Percentiles rank a stretch among this genome's conserved stretches.
Evolutionary conservation across 2,113 vertebrate genomes (phyloP).

Genomic region (Ranitomeya variabilis): DNA sequence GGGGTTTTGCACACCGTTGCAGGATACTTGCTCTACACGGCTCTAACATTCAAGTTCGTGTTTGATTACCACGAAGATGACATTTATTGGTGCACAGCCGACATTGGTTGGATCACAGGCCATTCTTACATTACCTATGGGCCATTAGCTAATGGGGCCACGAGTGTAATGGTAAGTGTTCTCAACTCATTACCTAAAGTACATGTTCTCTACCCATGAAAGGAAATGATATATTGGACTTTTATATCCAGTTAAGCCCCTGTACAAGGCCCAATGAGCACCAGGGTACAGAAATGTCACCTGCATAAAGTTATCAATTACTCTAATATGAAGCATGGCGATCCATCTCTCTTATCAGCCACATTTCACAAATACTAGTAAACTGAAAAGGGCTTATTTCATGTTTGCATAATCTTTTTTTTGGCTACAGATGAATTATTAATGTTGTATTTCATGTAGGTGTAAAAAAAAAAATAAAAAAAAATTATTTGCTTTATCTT

Average conservation of each 20-base stretch:
- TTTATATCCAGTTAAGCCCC: neutral
- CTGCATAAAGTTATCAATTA: no score
- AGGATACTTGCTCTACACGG: constrained; percentile 79
- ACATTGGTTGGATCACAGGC: constrained; percentile 83
- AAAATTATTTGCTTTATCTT: no score
- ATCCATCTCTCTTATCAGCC: neutral
- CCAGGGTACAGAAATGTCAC: no score
- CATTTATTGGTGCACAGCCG: constrained; percentile 80
- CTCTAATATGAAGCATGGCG: neutral
- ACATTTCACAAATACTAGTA: neutral
- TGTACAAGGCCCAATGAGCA: neutral
- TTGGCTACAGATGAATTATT: neutral
- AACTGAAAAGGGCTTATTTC: neutral
- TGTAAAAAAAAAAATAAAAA: no score
- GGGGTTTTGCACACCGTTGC: constrained; percentile 78
- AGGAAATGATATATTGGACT: no score
- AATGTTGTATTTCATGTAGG: neutral
- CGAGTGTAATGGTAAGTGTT: constrained; percentile 81
- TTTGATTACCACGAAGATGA: constrained; percentile 80
- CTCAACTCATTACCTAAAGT: no score
- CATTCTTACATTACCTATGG: constrained; percentile 80
- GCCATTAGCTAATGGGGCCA: constrained; percentile 81
- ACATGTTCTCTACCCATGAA: no score
- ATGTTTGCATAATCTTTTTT: neutral
- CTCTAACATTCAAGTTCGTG: constrained; percentile 80